Conservation (phyloP, 2,888 invertebrate genomes). For the Parasteatoda lunata region DNA sequence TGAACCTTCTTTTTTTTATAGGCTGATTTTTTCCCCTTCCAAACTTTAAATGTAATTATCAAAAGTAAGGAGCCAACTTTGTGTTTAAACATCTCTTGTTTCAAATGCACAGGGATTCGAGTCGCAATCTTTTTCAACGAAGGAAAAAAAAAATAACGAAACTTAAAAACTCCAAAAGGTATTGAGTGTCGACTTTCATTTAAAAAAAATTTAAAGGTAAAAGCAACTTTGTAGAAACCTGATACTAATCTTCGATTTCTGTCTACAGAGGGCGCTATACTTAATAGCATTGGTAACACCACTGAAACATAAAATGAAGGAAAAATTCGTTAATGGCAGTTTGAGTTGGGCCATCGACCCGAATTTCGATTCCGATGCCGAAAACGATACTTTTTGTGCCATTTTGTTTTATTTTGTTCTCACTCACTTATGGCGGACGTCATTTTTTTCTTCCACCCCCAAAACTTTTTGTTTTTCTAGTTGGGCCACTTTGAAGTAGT, state of each 20-base stretch:
- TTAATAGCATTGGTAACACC: constrained; percentile 46
- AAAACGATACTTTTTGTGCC: constrained; percentile 37
- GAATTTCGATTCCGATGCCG: constrained; percentile 41
- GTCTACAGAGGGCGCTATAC: constrained; percentile 24
- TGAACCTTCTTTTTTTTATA: too few relatives aligned
- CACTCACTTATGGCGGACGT: constrained; percentile 26
- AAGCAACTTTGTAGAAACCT: constrained; percentile 13
- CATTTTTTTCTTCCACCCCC: constrained; percentile 20
- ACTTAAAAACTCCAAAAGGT: constrained; percentile 7
- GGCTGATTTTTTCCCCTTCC: too few relatives aligned
- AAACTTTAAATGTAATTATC: background rate
- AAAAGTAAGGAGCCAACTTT: background rate
- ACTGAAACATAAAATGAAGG: constrained; percentile 40
- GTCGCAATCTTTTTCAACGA: background rate
- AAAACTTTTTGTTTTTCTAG: constrained; percentile 47
- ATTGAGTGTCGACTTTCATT: constrained; percentile 3
- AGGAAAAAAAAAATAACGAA: background rate
- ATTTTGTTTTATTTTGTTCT: constrained; percentile 10
- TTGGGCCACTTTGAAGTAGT: constrained; percentile 52
- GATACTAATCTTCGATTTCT: constrained; percentile 17
- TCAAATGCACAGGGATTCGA: background rate
- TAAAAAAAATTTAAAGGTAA: background rate
- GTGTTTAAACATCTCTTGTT: background rate
- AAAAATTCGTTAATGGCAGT: constrained; percentile 59
- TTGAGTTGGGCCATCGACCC: constrained; percentile 56